These are phyloP conservation scores for Trypoxylus dichotomus DNA, from an alignment of 1,140 invertebrate genomes.

Conservation along the genomic window DNA sequence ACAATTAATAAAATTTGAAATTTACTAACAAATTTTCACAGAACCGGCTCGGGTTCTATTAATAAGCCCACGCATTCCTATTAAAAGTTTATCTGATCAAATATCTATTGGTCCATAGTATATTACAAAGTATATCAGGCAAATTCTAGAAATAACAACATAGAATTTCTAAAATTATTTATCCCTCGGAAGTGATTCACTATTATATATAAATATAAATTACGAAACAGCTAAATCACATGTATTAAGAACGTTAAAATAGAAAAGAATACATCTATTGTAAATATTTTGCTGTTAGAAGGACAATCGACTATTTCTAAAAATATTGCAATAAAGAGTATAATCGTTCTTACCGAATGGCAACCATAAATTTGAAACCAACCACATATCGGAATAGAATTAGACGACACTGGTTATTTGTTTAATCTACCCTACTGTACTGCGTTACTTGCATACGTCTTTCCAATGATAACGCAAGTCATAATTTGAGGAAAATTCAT, in stretches of 20 bases:
- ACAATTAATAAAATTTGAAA: background rate
- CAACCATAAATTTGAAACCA: conserved; percentile 10
- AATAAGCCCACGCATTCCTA: background rate
- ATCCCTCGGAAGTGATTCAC: background rate
- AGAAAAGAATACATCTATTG: no score
- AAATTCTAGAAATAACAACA: background rate
- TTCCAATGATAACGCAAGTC: background rate
- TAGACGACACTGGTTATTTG: background rate
- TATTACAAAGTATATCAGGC: background rate
- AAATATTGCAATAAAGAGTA: no score
- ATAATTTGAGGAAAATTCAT: background rate
- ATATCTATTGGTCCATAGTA: background rate
- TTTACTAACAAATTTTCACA: conserved; percentile 4
- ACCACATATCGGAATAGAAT: background rate
- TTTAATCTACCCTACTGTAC: no score
- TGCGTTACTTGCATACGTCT: background rate
- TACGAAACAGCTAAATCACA: no score
- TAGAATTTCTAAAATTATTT: background rate
- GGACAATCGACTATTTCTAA: no score
- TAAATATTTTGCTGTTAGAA: no score
- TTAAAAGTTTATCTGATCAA: background rate
- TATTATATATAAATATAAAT: no score
- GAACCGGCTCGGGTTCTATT: background rate
- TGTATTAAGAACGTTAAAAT: no score
- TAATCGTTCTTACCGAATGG: background rate